Evolutionary conservation across 2,888 invertebrate genomes (phyloP), one percentile per base, ranked within the genome.

Genomic region (Phaonia tiefii): DNA sequence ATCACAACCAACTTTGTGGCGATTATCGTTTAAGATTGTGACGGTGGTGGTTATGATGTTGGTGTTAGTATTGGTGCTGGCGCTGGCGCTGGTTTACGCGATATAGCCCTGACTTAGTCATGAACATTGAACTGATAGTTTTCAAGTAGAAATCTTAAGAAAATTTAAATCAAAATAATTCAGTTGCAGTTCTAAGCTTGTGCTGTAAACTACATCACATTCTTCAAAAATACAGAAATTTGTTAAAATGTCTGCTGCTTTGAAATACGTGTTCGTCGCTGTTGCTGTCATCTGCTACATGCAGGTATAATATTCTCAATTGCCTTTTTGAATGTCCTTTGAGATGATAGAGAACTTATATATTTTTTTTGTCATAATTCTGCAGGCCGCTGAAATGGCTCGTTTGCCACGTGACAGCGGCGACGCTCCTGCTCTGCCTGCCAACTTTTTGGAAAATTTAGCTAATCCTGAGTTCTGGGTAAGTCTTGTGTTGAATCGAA

Each of bases 331-430:
- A 44, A 44, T 17, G 11, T 65, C 63, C 31, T 46, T 22, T 25
- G 22, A 51, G 25, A 54, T 51, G 13, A 15, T 11, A 31, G 20
- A 37, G 13, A 49, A 31, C n/a, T 65, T 42, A 1, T 66, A n/a
- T 22, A 20, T 26, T 22, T 49, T 49, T 25, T 3, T 51, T 15
- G 5, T n/a, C 60, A 26, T 49, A 26, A 20, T 20, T 75, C 66
- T 74, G 7, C 22, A 84, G 84, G 42, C 77, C 49, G 82, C 80
- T 20, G 84, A 84, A 58, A 83, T 83, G 83, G 75, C 83, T 1
- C 83, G 83, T 31, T 78, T 84, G 37, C 80, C 73, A 20, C 84
- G 84, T 42, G 83, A 83, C 44, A 17, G 37, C 39, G 71, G 65
- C 8, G 66, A 71, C 26, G 20, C 31, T n/a, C 60, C 74, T 15